phyloP scores from a whole-genome alignment of 2,113 vertebrate genomes.

The Orthonyx spaldingii region DNA sequence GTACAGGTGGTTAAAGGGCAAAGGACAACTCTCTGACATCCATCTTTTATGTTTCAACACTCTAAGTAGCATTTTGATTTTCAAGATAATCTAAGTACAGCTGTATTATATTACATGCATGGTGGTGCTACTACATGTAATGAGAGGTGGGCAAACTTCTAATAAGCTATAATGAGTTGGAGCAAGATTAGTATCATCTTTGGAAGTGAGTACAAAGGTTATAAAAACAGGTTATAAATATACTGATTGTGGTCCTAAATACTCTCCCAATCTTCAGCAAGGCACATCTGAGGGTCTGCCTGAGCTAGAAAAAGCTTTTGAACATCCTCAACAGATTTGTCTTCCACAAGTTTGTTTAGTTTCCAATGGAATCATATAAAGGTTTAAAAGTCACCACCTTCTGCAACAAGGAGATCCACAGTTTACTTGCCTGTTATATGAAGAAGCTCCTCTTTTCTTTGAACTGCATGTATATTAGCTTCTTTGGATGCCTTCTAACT shows the following conservation, averaged over 20 bases:
- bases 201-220: not conserved
- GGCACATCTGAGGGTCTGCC: not conserved
- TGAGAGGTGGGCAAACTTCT: not conserved
- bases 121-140: not conserved
- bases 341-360: not conserved
- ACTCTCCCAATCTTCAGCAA: not conserved
- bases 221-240: not conserved
- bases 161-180: not conserved
- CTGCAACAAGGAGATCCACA: not conserved
- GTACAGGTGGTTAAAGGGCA: not conserved
- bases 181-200: not conserved
- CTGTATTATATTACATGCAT: not conserved
- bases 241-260: not conserved
- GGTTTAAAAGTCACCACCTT: not conserved
- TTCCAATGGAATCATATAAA: not conserved
- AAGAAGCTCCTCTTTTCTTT: not conserved
- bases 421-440: not conserved
- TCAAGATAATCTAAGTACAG: not conserved
- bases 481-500: not conserved
- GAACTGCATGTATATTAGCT: not conserved
- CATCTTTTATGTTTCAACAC: not conserved
- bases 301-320: not conserved
- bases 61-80: not conserved
- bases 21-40: not conserved
- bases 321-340: not conserved